These are phyloP conservation scores for Strix uralensis DNA, from an alignment of 2,113 vertebrate species.

Conservation along the genomic window DNA sequence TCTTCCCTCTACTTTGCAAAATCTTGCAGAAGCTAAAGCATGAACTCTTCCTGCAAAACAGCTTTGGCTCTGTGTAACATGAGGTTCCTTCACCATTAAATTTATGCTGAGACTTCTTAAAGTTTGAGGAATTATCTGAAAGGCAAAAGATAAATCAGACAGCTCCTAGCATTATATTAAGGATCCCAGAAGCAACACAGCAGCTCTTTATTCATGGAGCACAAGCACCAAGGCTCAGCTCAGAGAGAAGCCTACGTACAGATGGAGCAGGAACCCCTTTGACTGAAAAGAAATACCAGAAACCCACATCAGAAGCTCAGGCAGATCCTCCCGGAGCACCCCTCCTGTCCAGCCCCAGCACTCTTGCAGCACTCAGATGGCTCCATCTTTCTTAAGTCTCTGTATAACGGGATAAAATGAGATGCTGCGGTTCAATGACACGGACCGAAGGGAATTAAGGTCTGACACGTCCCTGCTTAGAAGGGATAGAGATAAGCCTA, in stretches of 20 bases:
- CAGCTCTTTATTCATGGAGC: neutral
- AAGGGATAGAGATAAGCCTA: slow-evolving; percentile 39
- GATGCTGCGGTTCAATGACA: slow-evolving; percentile 55
- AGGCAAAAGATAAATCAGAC: neutral
- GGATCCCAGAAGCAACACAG: neutral
- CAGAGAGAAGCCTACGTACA: neutral
- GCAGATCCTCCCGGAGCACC: neutral
- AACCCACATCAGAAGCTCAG: neutral
- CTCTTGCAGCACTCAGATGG: neutral
- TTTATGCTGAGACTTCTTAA: neutral
- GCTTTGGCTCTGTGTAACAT: neutral
- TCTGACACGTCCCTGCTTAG: slow-evolving; percentile 44
- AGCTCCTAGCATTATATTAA: neutral
- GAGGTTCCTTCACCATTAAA: neutral
- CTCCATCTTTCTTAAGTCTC: neutral
- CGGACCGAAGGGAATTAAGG: slow-evolving; percentile 32
- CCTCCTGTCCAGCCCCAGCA: neutral
- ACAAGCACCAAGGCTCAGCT: neutral
- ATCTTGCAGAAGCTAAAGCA: neutral
- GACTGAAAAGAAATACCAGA: neutral
- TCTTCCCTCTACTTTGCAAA: neutral
- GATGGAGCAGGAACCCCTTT: neutral
- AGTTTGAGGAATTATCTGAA: slow-evolving; percentile 9
- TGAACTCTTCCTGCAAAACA: neutral
- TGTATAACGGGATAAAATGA: slow-evolving; percentile 46